Evolutionary conservation across 37 sponge, comb jelly and placozoan species (phyloP).

Genomic region (Ianthella basta): DNA sequence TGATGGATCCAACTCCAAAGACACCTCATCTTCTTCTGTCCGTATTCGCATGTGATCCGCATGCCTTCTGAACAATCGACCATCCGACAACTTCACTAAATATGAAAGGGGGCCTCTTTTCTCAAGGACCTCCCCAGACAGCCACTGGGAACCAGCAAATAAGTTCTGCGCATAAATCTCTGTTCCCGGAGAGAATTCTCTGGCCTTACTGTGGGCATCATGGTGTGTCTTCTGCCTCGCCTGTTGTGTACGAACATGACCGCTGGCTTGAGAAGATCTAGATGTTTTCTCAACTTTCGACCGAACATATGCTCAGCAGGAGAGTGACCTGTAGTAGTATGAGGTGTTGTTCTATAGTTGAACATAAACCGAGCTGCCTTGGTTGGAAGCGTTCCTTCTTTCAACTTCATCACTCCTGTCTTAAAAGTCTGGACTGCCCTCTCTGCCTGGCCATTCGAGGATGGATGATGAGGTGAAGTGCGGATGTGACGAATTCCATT

Average conservation of each 20-base stretch:
- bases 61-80: conserved; percentile 25
- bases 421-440: conserved; percentile 56
- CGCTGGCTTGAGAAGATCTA: conserved; percentile 29
- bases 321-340: conserved; percentile 33
- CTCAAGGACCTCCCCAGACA: background rate
- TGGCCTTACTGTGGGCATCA: conserved; percentile 8
- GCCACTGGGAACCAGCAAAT: background rate
- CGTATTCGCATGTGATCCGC: conserved; percentile 27
- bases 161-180: conserved; percentile 28
- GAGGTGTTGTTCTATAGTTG: conserved; percentile 42
- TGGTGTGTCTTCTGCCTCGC: conserved; percentile 17
- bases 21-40: background rate
- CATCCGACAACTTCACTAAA: conserved; percentile 33
- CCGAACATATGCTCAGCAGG: conserved; percentile 45
- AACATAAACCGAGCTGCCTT: conserved; percentile 40
- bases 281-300: conserved; percentile 24
- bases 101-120: conserved; percentile 28
- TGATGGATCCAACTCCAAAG: too few relatives aligned
- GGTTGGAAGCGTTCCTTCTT: conserved; percentile 18
- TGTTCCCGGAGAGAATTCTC: background rate
- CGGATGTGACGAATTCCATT: too few relatives aligned
- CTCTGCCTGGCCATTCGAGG: conserved; percentile 49
- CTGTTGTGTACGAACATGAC: conserved; percentile 1
- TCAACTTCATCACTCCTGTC: conserved; percentile 5
- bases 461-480: too few relatives aligned